Percentiles rank a stretch among this genome's conserved stretches.
phyloP scores from a whole-genome alignment of 2,113 vertebrate genomes.

The Hyla sarda region DNA sequence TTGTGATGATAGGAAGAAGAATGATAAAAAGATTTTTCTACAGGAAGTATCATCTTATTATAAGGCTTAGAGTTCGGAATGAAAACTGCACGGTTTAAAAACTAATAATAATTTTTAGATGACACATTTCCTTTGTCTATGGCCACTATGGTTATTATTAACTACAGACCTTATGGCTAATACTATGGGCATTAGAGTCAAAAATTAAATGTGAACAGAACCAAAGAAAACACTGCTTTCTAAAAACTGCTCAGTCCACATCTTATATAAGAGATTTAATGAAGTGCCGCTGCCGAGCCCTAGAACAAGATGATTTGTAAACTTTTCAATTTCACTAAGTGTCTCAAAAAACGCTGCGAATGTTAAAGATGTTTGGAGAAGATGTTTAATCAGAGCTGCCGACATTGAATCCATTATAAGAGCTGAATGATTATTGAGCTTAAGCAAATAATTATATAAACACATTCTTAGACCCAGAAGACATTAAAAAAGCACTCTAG shows the following conservation, averaged over 20 bases:
- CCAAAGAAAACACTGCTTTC: neutral
- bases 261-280: neutral
- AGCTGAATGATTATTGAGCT: neutral
- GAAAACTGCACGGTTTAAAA: no score
- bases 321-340: slow-evolving; percentile 21
- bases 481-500: no score
- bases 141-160: neutral
- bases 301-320: neutral
- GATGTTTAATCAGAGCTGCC: neutral
- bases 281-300: neutral
- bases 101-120: no score
- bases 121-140: no score
- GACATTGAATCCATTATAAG: neutral
- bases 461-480: neutral
- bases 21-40: no score
- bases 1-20: no score
- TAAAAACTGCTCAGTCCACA: neutral
- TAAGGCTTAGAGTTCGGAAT: no score
- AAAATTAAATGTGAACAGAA: no score
- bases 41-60: no score
- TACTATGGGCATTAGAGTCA: no score
- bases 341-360: neutral
- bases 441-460: neutral
- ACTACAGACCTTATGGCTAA: neutral
- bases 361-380: neutral